phyloP scores from a whole-genome alignment of 2,797 vertebrate species.

The Dipus sagitta region DNA sequence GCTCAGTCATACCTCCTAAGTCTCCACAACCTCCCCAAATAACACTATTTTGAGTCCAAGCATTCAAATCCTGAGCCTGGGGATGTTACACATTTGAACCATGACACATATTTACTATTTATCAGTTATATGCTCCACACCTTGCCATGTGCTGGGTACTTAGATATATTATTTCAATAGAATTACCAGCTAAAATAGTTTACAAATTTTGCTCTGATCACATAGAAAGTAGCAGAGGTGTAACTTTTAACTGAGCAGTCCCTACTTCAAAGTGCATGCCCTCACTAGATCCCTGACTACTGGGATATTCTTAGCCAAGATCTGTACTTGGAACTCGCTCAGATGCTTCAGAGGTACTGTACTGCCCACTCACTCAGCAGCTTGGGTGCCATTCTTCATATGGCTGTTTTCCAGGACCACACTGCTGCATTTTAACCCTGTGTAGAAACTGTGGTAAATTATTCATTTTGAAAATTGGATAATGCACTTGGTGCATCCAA shows the following conservation, averaged over 20 bases:
- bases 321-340: no score
- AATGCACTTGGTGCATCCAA: conserved; percentile 40
- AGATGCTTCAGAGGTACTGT: fast-evolving
- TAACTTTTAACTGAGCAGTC: neutral
- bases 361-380: neutral
- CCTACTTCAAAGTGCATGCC: neutral
- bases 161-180: fast-evolving
- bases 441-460: conserved; percentile 71
- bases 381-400: neutral
- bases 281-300: neutral
- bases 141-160: neutral
- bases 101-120: neutral
- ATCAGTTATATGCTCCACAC: fast-evolving
- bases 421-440: neutral
- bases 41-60: no score
- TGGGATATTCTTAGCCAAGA: fast-evolving
- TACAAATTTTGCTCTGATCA: neutral
- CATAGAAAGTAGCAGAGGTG: neutral
- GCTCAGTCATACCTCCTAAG: no score
- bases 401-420: neutral
- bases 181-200: neutral
- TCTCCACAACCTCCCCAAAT: neutral
- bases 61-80: no score
- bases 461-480: conserved; percentile 79
- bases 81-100: neutral